These are phyloP conservation scores for Eupleurogrammus muticus DNA, from an alignment of 2,797 vertebrate genomes.

Conservation along the genomic window DNA sequence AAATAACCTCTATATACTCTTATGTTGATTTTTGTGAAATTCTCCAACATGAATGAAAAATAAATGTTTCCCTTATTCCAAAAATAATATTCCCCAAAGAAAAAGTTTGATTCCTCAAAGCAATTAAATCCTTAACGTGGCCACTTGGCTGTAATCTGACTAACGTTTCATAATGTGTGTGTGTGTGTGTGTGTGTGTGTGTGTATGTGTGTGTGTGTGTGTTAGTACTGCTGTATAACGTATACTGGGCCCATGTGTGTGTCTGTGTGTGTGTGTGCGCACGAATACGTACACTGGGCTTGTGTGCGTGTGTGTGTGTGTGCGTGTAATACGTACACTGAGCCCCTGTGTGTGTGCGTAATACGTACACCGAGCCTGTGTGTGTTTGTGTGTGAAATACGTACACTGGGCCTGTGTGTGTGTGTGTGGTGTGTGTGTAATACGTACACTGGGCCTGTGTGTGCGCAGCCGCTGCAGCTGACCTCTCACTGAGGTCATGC, in stretches of 20 bases:
- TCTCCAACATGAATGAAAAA: neutral
- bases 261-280: neutral
- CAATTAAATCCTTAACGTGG: conserved; percentile 7
- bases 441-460: conserved; percentile 84
- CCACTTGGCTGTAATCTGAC: conserved; percentile 13
- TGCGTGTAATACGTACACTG: too few species aligned
- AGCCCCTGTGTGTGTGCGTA: neutral
- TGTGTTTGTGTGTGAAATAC: neutral
- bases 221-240: too few species aligned
- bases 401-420: too few species aligned
- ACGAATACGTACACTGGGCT: conserved; percentile 80
- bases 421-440: neutral
- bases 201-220: conserved; percentile 8
- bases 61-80: neutral
- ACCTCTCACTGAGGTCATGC: conserved; percentile 86
- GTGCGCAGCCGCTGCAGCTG: conserved; percentile 87
- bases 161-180: neutral
- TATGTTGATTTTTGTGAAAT: neutral
- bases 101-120: conserved; percentile 12
- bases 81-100: neutral
- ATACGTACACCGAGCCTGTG: too few species aligned
- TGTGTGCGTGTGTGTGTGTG: neutral
- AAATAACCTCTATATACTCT: neutral
- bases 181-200: neutral
- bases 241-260: too few species aligned